Percentiles rank a stretch among this genome's conserved stretches.
Evolutionary conservation across 2,888 invertebrate genomes (phyloP).

Genomic region (Neocrepidodera transversa): DNA sequence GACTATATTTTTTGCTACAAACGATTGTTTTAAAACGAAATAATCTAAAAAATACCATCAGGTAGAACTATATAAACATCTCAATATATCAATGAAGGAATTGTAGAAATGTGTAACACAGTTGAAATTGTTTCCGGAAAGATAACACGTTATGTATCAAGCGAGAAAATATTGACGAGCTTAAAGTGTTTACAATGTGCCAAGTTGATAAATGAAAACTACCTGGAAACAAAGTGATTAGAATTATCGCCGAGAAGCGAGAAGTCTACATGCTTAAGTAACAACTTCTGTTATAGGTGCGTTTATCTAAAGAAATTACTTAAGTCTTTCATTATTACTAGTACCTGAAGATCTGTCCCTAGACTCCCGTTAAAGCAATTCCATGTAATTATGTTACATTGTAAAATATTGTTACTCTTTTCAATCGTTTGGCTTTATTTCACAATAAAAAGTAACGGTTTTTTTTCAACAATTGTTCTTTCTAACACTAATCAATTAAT

Average conservation of each 20-base stretch:
- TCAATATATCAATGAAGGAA: background rate
- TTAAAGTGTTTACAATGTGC: conserved; percentile 23
- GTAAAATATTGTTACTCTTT: background rate
- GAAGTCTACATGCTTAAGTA: conserved; percentile 19
- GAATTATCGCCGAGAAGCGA: conserved; percentile 15
- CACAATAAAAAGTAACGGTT: background rate
- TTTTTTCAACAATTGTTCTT: background rate
- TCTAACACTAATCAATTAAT: conserved; percentile 48
- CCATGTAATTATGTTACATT: background rate
- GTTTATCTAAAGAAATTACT: conserved; percentile 14
- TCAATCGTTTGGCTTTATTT: background rate
- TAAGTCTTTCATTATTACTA: background rate
- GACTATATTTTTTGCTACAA: no score
- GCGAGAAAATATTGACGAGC: conserved; percentile 11
- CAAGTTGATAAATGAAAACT: conserved; percentile 19
- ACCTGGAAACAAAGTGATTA: conserved; percentile 21
- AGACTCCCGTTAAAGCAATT: background rate
- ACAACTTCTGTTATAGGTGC: conserved; percentile 10
- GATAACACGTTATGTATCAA: conserved; percentile 5
- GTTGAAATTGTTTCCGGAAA: background rate
- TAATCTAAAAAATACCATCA: no score
- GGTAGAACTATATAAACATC: no score
- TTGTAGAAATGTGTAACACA: background rate
- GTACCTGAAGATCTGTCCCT: background rate
- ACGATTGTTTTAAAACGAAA: no score